These are phyloP conservation scores for Halictus rubicundus DNA, from an alignment of 1,140 invertebrate genomes.

Conservation along the genomic window DNA sequence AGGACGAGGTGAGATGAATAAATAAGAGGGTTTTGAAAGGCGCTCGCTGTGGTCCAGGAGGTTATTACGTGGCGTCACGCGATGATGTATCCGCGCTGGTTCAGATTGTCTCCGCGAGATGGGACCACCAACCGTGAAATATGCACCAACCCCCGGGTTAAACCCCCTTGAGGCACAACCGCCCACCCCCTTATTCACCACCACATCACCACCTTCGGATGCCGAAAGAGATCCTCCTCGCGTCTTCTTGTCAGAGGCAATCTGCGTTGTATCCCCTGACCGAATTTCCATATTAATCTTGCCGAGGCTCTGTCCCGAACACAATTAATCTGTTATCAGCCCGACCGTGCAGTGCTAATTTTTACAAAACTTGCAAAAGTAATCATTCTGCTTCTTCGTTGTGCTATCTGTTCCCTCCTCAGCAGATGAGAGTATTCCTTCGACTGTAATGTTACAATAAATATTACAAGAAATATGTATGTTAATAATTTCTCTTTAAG, in stretches of 20 bases:
- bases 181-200: slow-evolving; percentile 72
- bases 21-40: slow-evolving; percentile 80
- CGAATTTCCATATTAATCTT: slow-evolving; percentile 33
- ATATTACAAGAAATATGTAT: too few species aligned
- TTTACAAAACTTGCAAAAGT: too few species aligned
- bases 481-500: too few species aligned
- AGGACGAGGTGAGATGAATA: slow-evolving; percentile 78
- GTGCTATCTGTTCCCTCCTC: too few species aligned
- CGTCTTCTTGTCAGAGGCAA: slow-evolving; percentile 8
- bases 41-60: slow-evolving; percentile 64
- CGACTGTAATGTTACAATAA: too few species aligned
- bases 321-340: slow-evolving; percentile 7
- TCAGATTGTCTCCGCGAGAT: slow-evolving; percentile 80
- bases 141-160: slow-evolving; percentile 77
- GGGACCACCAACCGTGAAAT: slow-evolving; percentile 80
- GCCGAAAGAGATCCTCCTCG: slow-evolving; percentile 46
- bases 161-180: slow-evolving; percentile 72
- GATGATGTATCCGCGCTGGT: slow-evolving; percentile 80
- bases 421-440: too few species aligned
- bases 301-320: not conserved
- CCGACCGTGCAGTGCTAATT: not conserved
- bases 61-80: slow-evolving; percentile 80
- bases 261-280: not conserved
- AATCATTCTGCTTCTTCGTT: too few species aligned
- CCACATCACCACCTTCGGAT: slow-evolving; percentile 74